Percentiles rank a stretch among this genome's conserved stretches.
Conservation (phyloP, 1,140 invertebrate genomes). For the Aethina tumida region DNA sequence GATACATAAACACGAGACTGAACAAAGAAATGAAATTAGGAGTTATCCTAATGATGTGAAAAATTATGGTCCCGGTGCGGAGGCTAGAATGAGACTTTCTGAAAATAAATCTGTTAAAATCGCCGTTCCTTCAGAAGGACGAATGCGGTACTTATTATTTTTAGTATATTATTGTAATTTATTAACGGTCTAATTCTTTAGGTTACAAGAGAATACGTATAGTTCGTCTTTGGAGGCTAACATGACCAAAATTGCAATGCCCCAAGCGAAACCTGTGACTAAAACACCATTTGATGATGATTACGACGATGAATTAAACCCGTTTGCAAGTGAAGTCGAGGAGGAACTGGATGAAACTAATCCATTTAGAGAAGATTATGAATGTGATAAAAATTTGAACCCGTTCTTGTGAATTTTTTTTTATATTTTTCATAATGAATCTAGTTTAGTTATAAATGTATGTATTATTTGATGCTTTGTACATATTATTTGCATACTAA, state of each 20-base stretch:
- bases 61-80: conserved; percentile 41
- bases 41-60: conserved; percentile 8
- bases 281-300: conserved; percentile 36
- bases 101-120: conserved; percentile 34
- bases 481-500: too few species aligned
- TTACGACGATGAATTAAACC: conserved; percentile 34
- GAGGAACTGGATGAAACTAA: conserved; percentile 49
- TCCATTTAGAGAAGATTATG: conserved; percentile 40
- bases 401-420: conserved; percentile 14
- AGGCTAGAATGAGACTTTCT: conserved; percentile 44
- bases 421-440: not conserved
- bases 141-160: conserved; percentile 33
- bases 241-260: conserved; percentile 30
- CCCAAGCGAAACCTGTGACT: conserved; percentile 15
- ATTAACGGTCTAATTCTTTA: not conserved
- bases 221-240: conserved; percentile 52
- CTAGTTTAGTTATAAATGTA: too few species aligned
- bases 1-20: too few species aligned
- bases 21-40: conserved; percentile 2
- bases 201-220: conserved; percentile 28
- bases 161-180: not conserved
- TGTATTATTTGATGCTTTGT: too few species aligned
- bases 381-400: conserved; percentile 29
- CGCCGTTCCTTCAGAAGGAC: conserved; percentile 41
- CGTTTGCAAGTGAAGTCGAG: conserved; percentile 35